phyloP scores from a whole-genome alignment of 2,888 invertebrate genomes.

The Pilophorus perplexus region DNA sequence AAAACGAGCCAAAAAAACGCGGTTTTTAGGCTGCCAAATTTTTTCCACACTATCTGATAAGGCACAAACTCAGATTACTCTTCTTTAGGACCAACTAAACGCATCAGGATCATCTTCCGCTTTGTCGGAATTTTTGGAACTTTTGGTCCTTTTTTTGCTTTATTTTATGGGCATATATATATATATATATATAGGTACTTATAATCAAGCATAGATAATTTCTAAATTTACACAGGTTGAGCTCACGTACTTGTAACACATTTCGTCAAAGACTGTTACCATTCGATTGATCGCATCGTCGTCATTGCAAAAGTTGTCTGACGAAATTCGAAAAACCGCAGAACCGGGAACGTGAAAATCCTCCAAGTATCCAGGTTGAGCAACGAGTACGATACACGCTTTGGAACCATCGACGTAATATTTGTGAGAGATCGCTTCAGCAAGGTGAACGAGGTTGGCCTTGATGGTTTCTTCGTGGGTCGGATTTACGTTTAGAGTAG shows the following conservation, averaged over 20 bases:
- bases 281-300: not conserved
- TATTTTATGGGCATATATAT: no score
- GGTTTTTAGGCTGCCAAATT: no score
- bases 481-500: no score
- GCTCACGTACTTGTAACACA: constrained; percentile 30
- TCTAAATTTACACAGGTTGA: constrained; percentile 10
- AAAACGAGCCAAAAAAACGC: no score
- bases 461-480: not conserved
- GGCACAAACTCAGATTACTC: no score
- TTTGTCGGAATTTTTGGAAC: no score
- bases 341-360: constrained; percentile 16
- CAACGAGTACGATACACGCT: constrained; percentile 29
- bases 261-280: constrained; percentile 15
- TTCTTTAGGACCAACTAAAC: no score
- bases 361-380: constrained; percentile 4
- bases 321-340: not conserved
- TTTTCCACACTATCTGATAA: no score
- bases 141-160: no score
- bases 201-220: not conserved
- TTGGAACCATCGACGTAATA: constrained; percentile 34
- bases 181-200: not conserved
- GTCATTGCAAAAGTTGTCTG: constrained; percentile 28
- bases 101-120: no score
- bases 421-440: constrained; percentile 20
- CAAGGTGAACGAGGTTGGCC: constrained; percentile 12